phyloP scores from a whole-genome alignment of 2,797 vertebrate species.

The Calcarius lapponicus region DNA sequence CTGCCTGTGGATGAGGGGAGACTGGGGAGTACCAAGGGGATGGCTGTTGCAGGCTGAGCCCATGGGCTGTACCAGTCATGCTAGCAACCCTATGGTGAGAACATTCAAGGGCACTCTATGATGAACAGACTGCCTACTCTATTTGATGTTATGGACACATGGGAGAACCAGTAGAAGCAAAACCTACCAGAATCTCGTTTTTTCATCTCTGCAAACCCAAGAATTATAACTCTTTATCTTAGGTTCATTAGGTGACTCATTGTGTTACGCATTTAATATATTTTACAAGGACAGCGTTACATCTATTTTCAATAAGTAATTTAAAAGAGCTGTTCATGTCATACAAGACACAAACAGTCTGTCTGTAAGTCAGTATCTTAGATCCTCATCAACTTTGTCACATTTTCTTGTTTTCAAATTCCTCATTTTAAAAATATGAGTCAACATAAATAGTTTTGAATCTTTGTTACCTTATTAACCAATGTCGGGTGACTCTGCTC shows the following conservation, averaged over 20 bases:
- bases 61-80: accelerated
- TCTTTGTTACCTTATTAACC: conserved; percentile 57
- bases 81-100: not conserved
- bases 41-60: not conserved
- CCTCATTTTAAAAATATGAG: conserved; percentile 35
- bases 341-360: not conserved
- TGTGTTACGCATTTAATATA: not conserved
- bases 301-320: not conserved
- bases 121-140: not conserved
- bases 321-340: not conserved
- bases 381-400: not conserved
- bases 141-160: not conserved
- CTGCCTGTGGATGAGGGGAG: not conserved
- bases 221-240: not conserved
- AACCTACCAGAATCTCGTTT: not conserved
- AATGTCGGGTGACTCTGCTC: not conserved
- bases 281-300: not conserved
- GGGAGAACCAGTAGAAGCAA: not conserved
- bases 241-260: not conserved
- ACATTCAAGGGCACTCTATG: not conserved
- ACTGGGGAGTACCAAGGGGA: not conserved
- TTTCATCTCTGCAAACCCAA: not conserved
- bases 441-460: conserved; percentile 35
- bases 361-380: not conserved
- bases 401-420: conserved; percentile 37